A percentile compares a stretch with the other conserved stretches of the same genome.
phyloP scores from a whole-genome alignment of 1,140 invertebrate genomes.

The Stegodyphus dumicola region DNA sequence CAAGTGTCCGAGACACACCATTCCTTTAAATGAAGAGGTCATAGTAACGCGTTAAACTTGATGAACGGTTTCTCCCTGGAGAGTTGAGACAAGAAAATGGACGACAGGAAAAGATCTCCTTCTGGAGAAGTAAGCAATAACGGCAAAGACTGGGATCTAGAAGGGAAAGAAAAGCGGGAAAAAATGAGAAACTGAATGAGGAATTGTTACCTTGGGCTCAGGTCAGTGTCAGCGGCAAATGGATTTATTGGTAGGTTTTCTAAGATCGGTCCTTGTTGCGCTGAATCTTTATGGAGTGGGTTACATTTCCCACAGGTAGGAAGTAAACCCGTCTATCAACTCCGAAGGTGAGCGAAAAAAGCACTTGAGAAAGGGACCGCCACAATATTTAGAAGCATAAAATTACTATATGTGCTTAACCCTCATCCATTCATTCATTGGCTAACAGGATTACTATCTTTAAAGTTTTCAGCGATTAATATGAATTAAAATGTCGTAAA shows the following conservation, averaged over 20 bases:
- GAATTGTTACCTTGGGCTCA: background rate
- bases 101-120: too few relatives aligned
- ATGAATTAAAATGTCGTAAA: too few relatives aligned
- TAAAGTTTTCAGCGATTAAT: too few relatives aligned
- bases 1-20: too few relatives aligned
- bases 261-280: background rate
- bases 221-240: background rate
- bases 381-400: too few relatives aligned
- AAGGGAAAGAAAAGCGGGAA: too few relatives aligned
- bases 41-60: background rate
- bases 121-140: too few relatives aligned
- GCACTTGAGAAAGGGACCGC: background rate
- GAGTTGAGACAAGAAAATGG: slow-evolving; percentile 24
- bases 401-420: too few relatives aligned
- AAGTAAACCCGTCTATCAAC: background rate
- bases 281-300: background rate
- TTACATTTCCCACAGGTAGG: background rate
- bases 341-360: background rate
- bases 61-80: slow-evolving; percentile 17
- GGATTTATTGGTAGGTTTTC: background rate
- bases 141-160: too few relatives aligned
- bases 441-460: too few relatives aligned
- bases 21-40: too few relatives aligned
- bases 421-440: too few relatives aligned
- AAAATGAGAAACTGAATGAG: background rate